phyloP scores from a whole-genome alignment of 30 jellyfish, hydroid and myxozoan genomes.

The Haliclystus octoradiatus region DNA sequence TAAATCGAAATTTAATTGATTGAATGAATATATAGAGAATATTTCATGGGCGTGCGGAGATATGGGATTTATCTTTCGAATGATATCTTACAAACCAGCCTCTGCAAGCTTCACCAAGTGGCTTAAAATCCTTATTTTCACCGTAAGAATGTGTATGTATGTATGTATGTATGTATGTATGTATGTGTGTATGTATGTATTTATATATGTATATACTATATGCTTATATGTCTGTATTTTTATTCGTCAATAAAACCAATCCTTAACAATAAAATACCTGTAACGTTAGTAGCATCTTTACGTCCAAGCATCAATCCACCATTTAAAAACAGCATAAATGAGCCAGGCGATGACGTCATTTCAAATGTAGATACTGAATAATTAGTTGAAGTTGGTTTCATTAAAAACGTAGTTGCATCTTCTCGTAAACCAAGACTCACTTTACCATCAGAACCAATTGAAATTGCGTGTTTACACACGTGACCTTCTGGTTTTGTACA shows the following conservation, averaged over 20 bases:
- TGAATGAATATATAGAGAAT: too few relatives aligned
- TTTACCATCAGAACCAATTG: slow-evolving; percentile 54
- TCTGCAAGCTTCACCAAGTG: slow-evolving; percentile 4
- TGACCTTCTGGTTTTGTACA: slow-evolving; percentile 82
- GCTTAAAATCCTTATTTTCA: slow-evolving; percentile 3
- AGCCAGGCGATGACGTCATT: neutral
- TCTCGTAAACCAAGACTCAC: slow-evolving; percentile 64
- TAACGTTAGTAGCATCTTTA: slow-evolving; percentile 22
- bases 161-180: neutral
- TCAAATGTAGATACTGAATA: neutral
- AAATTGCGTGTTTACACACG: slow-evolving; percentile 73
- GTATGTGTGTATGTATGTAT: too few relatives aligned
- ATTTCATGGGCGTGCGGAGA: too few relatives aligned
- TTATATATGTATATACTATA: neutral
- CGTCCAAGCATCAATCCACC: slow-evolving; percentile 16
- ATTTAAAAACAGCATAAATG: slow-evolving; percentile 3
- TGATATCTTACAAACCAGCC: neutral
- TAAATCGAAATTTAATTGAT: neutral
- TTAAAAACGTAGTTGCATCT: slow-evolving; percentile 53
- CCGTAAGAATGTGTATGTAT: neutral
- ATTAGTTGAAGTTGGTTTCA: neutral
- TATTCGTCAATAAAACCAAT: neutral
- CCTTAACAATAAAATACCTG: neutral
- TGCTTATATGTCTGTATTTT: neutral
- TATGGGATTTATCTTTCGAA: too few relatives aligned